A percentile compares a stretch with the other conserved stretches of the same genome.
Evolutionary conservation across 2,113 vertebrate species (phyloP).

Genomic region (Semnornis frantzii): DNA sequence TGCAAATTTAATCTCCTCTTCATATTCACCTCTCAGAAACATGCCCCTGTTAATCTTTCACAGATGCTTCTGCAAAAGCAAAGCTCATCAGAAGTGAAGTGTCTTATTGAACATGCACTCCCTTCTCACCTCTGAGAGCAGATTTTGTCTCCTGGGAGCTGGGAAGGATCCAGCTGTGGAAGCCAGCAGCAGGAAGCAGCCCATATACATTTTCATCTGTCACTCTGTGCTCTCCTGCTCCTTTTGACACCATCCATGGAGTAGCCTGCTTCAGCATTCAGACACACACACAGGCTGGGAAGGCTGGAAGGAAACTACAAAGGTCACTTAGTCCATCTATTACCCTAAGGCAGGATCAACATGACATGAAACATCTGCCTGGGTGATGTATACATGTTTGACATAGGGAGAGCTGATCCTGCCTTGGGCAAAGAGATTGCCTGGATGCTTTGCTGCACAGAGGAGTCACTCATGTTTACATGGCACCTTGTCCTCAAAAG

Average conservation of each 20-base stretch:
- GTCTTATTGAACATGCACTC: neutral
- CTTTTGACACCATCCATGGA: neutral
- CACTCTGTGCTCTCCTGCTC: neutral
- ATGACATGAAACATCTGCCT: neutral
- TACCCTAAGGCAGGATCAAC: neutral
- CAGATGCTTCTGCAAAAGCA: neutral
- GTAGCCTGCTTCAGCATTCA: neutral
- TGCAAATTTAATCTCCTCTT: neutral
- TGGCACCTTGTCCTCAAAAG: neutral
- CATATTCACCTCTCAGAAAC: neutral
- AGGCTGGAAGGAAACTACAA: neutral
- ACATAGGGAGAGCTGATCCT: neutral
- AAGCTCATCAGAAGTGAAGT: constrained; percentile 5
- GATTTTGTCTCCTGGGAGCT: neutral
- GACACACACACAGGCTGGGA: neutral
- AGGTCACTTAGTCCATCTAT: neutral
- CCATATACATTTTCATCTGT: neutral
- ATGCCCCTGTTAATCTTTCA: neutral
- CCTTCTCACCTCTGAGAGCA: neutral
- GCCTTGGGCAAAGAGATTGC: neutral
- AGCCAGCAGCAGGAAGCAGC: neutral
- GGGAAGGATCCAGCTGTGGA: neutral
- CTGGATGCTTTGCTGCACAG: neutral
- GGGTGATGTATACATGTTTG: neutral
- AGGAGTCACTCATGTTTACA: neutral